Percentiles rank a stretch among this genome's conserved stretches.
phyloP scores from a whole-genome alignment of 2,888 invertebrate species.

The Drosophila leonis region DNA sequence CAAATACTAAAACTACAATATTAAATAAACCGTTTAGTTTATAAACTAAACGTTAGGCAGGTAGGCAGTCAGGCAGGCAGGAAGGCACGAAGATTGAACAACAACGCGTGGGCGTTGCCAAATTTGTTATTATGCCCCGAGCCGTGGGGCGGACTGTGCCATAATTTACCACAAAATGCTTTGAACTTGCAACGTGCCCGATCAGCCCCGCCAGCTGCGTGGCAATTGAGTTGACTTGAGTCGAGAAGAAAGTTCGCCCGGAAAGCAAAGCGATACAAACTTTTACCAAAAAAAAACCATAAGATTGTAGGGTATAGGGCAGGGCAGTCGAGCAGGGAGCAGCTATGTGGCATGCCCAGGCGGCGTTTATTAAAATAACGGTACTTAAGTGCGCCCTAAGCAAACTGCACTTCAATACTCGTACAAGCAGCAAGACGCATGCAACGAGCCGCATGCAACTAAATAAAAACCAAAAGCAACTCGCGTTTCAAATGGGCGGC shows the following conservation, averaged over 20 bases:
- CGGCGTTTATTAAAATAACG: constrained; percentile 82
- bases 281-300: constrained; percentile 39
- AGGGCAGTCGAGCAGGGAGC: constrained; percentile 1
- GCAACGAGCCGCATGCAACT: constrained; percentile 36
- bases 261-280: constrained; percentile 52
- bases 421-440: constrained; percentile 39
- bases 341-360: constrained; percentile 58
- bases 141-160: constrained; percentile 20
- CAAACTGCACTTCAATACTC: constrained; percentile 62
- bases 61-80: neutral
- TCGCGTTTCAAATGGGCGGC: constrained; percentile 49
- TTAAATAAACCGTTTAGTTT: constrained; percentile 33
- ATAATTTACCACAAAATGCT: constrained; percentile 59
- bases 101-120: constrained; percentile 58
- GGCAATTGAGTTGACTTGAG: constrained; percentile 19
- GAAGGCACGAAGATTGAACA: constrained; percentile 6
- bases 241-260: constrained; percentile 52
- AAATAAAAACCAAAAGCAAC: constrained; percentile 26
- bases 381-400: constrained; percentile 80
- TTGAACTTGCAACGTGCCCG: constrained; percentile 61
- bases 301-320: constrained; percentile 7
- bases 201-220: constrained; percentile 47
- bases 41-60: constrained; percentile 5
- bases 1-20: constrained; percentile 6
- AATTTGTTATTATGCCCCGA: constrained; percentile 43